Base-by-base conservation (phyloP, 1,140 invertebrate genomes). In the Meloidogyne floridensis region DNA sequence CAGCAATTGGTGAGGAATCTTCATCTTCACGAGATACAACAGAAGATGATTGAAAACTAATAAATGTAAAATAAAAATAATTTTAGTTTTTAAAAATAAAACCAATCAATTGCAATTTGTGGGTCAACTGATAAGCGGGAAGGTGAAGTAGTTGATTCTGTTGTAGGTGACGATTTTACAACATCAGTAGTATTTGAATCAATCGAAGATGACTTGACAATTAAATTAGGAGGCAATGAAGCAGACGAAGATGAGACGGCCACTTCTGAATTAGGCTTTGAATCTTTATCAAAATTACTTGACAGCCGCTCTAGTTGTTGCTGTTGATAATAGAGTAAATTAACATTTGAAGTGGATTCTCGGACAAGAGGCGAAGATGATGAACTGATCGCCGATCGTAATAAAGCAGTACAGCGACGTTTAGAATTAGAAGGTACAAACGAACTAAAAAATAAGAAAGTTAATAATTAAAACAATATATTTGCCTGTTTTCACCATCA, bases 401-500 rank as follows among this genome's bases (percentile, higher is more conserved):
- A 59, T 15, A 59, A 65, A n/a, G 59, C 59, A 65, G 59, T 65
- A 15, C 59, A 65, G n/a, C 59, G 59, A n/a, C 59, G 59, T n/a
- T 65, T 65, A n/a, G 59, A n/a, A 65, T 65, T 65, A 15, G 59
- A 65, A n/a, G n/a, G 15, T n/a, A n/a, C n/a, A 65, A 65, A n/a
- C n/a, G 59, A n/a, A 65, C 59, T 65, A n/a, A 11, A 65, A 65
- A 65, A 65, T n/a, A 15, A 65, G 6, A n/a, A 65, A 59, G 11
- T 59, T 65, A n/a, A 47, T 0, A 65, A 54, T 32, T 51, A 7
- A 18, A 18, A 7, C 10, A 11, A 72, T 11, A 74, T n/a, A 56
- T 47, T 82, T 47, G 87, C 82, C 59, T 87, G 59, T 80, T 75
- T 74, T 86, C 85, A 47, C 54, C 71, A 65, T 86, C 85, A 59